These are phyloP conservation scores for Orthosia gothica DNA, from an alignment of 2,888 invertebrate genomes.

Conservation along the genomic window DNA sequence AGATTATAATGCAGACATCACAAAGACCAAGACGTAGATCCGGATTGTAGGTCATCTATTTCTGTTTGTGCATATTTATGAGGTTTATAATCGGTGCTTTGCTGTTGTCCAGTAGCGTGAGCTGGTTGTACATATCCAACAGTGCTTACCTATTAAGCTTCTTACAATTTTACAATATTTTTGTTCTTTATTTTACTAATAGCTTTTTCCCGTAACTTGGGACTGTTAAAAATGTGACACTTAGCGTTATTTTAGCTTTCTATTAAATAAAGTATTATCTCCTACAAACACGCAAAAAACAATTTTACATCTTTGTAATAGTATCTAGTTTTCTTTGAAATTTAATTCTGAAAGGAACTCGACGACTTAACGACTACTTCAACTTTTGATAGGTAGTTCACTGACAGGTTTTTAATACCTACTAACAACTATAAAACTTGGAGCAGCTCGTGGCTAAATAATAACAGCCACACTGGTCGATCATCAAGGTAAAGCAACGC, in stretches of 20 bases:
- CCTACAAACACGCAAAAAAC: too few species aligned
- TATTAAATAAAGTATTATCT: too few species aligned
- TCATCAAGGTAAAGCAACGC: too few species aligned
- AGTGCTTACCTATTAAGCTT: not conserved
- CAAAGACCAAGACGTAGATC: slow-evolving; percentile 4
- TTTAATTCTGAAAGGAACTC: not conserved
- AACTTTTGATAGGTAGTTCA: not conserved
- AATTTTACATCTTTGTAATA: too few species aligned
- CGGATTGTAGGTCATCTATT: slow-evolving; percentile 15
- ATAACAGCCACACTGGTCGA: too few species aligned
- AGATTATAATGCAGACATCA: not conserved
- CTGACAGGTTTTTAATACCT: not conserved
- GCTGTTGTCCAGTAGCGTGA: too few species aligned
- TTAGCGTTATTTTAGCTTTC: too few species aligned
- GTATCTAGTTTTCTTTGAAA: not conserved
- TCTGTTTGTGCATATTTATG: slow-evolving; percentile 30
- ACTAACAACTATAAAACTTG: not conserved
- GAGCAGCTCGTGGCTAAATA: too few species aligned
- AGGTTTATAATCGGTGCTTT: slow-evolving; percentile 1
- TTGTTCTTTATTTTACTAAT: too few species aligned
- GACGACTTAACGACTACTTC: not conserved
- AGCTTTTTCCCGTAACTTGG: too few species aligned
- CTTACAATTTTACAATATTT: too few species aligned
- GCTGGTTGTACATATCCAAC: not conserved
- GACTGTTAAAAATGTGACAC: too few species aligned